phyloP scores from a whole-genome alignment of 2,113 vertebrate genomes.

The Hippocampus zosterae region DNA sequence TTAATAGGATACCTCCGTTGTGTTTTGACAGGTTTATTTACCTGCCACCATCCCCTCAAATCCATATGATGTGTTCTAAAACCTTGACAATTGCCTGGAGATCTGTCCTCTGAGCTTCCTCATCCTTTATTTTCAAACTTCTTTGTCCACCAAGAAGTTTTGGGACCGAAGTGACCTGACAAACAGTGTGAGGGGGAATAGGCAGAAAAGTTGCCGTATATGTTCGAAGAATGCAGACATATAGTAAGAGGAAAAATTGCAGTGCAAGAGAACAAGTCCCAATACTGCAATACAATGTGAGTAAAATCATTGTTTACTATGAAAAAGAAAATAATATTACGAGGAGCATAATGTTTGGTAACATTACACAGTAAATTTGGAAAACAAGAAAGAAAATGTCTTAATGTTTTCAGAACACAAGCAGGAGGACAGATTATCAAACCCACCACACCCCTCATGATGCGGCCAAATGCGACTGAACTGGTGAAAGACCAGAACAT shows the following conservation, averaged over 20 bases:
- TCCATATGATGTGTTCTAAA: not conserved
- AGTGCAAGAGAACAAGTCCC: too few relatives aligned
- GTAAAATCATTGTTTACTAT: not conserved
- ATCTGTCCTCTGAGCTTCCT: not conserved
- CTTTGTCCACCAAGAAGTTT: not conserved
- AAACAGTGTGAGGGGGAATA: not conserved
- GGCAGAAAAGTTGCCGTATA: not conserved
- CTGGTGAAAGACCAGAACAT: too few relatives aligned
- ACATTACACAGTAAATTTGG: too few relatives aligned
- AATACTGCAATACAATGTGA: too few relatives aligned
- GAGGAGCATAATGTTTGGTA: too few relatives aligned
- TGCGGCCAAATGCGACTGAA: too few relatives aligned
- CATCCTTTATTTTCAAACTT: not conserved
- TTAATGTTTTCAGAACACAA: too few relatives aligned
- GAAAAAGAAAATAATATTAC: not conserved
- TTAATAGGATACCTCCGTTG: conserved; percentile 8
- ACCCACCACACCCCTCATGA: too few relatives aligned
- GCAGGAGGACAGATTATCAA: too few relatives aligned
- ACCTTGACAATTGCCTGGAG: not conserved
- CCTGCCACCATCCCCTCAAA: not conserved
- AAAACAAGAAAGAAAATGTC: too few relatives aligned
- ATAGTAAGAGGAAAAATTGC: too few relatives aligned
- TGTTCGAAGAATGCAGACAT: too few relatives aligned
- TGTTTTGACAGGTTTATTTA: conserved; percentile 15
- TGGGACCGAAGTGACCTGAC: not conserved